Evolutionary conservation across 2,113 vertebrate species (phyloP).

Genomic region (Toxotes chatareus): DNA sequence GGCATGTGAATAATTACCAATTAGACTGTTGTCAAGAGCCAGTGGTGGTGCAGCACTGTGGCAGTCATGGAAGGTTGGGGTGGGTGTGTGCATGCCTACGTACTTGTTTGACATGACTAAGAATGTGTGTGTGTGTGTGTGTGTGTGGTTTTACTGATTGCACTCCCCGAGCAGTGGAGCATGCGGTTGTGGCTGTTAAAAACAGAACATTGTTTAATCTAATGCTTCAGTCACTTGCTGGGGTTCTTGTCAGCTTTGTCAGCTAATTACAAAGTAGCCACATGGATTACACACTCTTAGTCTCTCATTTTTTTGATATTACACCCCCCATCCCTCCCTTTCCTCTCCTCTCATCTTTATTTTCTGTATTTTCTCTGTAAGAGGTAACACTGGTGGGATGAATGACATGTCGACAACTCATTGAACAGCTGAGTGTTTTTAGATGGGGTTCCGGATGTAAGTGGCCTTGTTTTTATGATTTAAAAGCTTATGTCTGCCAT

Average conservation of each 20-base stretch:
- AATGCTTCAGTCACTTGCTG: conserved; percentile 75
- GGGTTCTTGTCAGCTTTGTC: conserved; percentile 87
- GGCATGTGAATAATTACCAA: conserved; percentile 82
- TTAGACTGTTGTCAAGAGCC: conserved; percentile 79
- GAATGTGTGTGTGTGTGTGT: conserved; percentile 25
- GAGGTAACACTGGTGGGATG: neutral
- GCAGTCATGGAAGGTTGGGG: conserved; percentile 54
- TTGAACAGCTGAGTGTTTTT: conserved; percentile 34
- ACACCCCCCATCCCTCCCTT: neutral
- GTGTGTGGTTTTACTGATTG: conserved; percentile 58
- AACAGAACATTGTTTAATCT: conserved; percentile 81
- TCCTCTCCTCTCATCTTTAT: neutral
- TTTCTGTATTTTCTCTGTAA: neutral
- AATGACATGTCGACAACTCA: conserved; percentile 22
- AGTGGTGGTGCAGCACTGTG: conserved; percentile 44
- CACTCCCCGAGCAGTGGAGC: conserved; percentile 81
- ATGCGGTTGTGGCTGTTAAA: conserved; percentile 79
- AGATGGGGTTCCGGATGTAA: neutral
- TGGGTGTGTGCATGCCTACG: conserved; percentile 37
- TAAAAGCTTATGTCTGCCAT: conserved; percentile 21
- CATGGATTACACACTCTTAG: conserved; percentile 49
- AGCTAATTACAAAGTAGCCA: conserved; percentile 86
- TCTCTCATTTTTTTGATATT: conserved; percentile 3
- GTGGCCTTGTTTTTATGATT: conserved; percentile 41
- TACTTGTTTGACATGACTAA: conserved; percentile 59